These are phyloP conservation scores for Drosophila kanekoi DNA, from an alignment of 2,888 invertebrate species.

Conservation along the genomic window DNA sequence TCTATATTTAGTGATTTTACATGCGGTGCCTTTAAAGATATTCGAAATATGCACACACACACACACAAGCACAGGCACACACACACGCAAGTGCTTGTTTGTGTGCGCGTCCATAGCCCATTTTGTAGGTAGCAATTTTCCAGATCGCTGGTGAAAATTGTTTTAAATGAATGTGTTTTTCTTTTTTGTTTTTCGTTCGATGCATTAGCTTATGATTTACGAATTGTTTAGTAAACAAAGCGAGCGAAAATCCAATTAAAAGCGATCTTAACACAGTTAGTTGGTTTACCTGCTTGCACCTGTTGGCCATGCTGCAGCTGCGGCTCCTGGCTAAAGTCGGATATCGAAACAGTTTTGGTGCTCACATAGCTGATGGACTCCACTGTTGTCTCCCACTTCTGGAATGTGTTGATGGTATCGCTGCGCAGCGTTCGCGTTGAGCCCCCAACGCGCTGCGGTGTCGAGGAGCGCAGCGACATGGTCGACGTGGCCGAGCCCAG, in stretches of 20 bases:
- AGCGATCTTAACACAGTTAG: slow-evolving; percentile 24
- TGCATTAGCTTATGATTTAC: slow-evolving; percentile 59
- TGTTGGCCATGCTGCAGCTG: slow-evolving; percentile 50
- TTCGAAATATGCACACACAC: slow-evolving; percentile 63
- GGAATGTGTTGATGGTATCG: slow-evolving; percentile 84
- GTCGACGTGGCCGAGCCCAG: slow-evolving; percentile 78
- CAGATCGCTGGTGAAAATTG: slow-evolving; percentile 61
- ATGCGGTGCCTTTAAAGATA: slow-evolving; percentile 76
- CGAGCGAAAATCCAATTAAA: slow-evolving; percentile 17
- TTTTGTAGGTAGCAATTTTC: slow-evolving; percentile 71
- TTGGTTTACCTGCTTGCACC: slow-evolving; percentile 61
- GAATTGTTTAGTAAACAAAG: slow-evolving; percentile 53
- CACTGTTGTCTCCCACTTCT: slow-evolving; percentile 85
- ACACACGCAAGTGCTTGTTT: slow-evolving; percentile 5
- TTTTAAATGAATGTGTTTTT: slow-evolving; percentile 38
- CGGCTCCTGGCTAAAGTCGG: slow-evolving; percentile 68
- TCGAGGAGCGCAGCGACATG: slow-evolving; percentile 74
- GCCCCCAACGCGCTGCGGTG: slow-evolving; percentile 48
- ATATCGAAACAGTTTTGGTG: slow-evolving; percentile 82
- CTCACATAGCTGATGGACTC: slow-evolving; percentile 85
- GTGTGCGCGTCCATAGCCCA: slow-evolving; percentile 46
- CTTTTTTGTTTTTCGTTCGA: not conserved
- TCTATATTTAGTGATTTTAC: slow-evolving; percentile 81
- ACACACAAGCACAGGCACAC: not conserved
- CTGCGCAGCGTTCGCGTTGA: slow-evolving; percentile 78